Percentiles rank a stretch among this genome's conserved stretches.
Evolutionary conservation across 2,113 vertebrate species (phyloP).

Genomic region (Cebus imitator): DNA sequence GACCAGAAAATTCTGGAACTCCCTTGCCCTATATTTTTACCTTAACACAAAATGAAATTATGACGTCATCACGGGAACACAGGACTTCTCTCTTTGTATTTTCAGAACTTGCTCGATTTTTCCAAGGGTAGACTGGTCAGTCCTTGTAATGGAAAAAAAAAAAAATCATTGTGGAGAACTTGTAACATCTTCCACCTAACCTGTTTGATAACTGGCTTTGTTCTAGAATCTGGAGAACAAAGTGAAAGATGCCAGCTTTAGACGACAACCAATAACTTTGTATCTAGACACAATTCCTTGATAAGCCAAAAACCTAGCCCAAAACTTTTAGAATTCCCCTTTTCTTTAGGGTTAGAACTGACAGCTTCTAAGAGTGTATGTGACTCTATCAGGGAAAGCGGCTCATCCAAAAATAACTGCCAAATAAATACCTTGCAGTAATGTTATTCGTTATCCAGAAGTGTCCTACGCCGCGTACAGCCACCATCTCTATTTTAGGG

Average conservation of each 20-base stretch:
- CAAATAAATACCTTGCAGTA: background rate
- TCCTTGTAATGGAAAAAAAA: background rate
- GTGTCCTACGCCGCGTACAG: background rate
- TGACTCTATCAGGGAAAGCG: background rate
- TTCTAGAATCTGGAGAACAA: slow-evolving; percentile 20
- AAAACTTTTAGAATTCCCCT: background rate
- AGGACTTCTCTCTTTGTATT: slow-evolving; percentile 60
- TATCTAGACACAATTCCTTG: background rate
- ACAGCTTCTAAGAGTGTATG: background rate
- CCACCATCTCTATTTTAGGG: background rate
- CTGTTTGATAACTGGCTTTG: background rate
- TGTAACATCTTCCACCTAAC: background rate
- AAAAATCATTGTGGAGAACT: background rate
- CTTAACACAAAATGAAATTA: slow-evolving; percentile 56
- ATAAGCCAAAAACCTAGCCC: background rate
- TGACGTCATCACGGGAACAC: slow-evolving; percentile 45
- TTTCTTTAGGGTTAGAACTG: background rate
- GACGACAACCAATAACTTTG: background rate
- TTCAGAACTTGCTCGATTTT: slow-evolving; percentile 57
- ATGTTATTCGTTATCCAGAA: background rate
- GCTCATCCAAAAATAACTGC: background rate
- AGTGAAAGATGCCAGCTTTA: background rate
- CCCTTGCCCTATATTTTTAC: slow-evolving; percentile 20
- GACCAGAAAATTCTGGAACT: slow-evolving; percentile 13
- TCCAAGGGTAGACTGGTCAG: slow-evolving; percentile 24